Evolutionary conservation across 2,113 vertebrate genomes (phyloP).

Genomic region (Urocynchramus pylzowi): DNA sequence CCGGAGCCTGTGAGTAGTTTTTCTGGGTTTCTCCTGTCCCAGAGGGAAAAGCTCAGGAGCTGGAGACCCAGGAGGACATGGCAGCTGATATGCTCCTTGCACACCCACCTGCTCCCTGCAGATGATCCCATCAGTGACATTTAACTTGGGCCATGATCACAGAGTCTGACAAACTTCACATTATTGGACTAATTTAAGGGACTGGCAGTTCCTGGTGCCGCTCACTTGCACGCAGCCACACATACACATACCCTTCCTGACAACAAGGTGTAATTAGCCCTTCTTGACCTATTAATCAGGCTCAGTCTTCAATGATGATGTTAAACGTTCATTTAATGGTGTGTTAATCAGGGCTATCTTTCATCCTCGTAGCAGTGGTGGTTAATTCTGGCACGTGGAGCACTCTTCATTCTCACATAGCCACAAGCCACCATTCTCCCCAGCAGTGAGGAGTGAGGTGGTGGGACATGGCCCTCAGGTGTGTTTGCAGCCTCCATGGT

Average conservation of each 20-base stretch:
- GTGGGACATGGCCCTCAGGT: fast-evolving
- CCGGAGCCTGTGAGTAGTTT: not conserved
- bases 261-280: slow-evolving; percentile 31
- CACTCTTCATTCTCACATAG: not conserved
- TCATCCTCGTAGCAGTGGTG: not conserved
- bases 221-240: fast-evolving
- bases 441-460: fast-evolving
- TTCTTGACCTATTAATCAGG: slow-evolving; percentile 47
- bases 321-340: not conserved
- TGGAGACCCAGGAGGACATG: not conserved
- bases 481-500: not conserved
- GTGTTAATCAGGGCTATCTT: slow-evolving; percentile 24
- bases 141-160: not conserved
- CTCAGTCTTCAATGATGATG: not conserved
- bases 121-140: not conserved
- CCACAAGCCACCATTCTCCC: not conserved
- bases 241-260: not conserved
- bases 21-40: not conserved
- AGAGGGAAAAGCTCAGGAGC: not conserved
- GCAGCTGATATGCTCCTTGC: not conserved
- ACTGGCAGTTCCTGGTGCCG: not conserved
- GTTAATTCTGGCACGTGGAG: not conserved
- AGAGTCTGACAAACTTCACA: not conserved
- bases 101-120: not conserved
- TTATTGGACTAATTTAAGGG: not conserved